Conservation (phyloP, 2,797 vertebrate genomes). For the Ctenopoma multispine region DNA sequence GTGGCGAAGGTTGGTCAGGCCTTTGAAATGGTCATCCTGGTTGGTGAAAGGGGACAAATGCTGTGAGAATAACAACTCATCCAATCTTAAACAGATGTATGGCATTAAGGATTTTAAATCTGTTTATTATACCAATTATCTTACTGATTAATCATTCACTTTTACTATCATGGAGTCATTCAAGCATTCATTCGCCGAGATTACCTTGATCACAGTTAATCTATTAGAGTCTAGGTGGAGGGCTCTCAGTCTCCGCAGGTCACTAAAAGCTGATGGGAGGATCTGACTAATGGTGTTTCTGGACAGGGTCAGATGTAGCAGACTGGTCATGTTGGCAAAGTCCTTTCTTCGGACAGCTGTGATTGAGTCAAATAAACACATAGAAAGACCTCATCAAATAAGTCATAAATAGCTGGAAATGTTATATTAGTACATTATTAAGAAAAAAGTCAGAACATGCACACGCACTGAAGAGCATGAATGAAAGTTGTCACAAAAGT, state of each 20-base stretch:
- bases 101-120: neutral
- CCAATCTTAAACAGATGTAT: neutral
- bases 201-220: slow-evolving; percentile 84
- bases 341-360: slow-evolving; percentile 86
- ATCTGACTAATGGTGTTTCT: slow-evolving; percentile 93
- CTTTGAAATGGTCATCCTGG: slow-evolving; percentile 89
- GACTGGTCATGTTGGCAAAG: slow-evolving; percentile 92
- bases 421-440: neutral
- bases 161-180: slow-evolving; percentile 7
- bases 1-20: slow-evolving; percentile 89
- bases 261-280: slow-evolving; percentile 89
- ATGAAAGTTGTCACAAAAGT: neutral
- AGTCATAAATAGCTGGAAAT: neutral
- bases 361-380: slow-evolving; percentile 16
- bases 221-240: slow-evolving; percentile 91
- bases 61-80: neutral
- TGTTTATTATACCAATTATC: neutral
- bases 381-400: slow-evolving; percentile 1
- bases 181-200: slow-evolving; percentile 5
- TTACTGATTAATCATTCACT: neutral
- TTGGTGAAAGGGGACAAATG: slow-evolving; percentile 17
- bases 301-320: slow-evolving; percentile 90
- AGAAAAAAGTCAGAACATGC: neutral
- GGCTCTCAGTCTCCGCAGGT: slow-evolving; percentile 88
- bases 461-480: neutral